Evolutionary conservation across 2,113 vertebrate species (phyloP).

Genomic region (Pao palembangensis): DNA sequence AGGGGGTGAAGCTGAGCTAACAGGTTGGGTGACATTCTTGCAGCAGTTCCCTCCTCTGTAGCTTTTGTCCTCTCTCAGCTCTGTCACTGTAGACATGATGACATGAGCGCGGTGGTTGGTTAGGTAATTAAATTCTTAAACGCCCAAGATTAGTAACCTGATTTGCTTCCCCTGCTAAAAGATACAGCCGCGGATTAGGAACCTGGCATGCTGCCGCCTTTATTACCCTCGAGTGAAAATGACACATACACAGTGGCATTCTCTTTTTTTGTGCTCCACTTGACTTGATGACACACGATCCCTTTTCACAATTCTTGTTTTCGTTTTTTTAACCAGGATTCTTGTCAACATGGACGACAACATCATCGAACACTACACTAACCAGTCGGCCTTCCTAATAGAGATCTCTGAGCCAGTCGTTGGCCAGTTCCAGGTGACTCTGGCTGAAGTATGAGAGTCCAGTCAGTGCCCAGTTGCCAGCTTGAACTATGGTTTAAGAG

Average conservation of each 20-base stretch:
- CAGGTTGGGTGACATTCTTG: constrained; percentile 74
- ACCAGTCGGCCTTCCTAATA: constrained; percentile 92
- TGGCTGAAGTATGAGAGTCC: constrained; percentile 84
- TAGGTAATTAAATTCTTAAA: constrained; percentile 52
- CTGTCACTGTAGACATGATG: constrained; percentile 54
- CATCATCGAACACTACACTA: constrained; percentile 97
- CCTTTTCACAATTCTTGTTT: not conserved
- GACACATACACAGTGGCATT: not conserved
- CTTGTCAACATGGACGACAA: constrained; percentile 98
- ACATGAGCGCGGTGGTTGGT: constrained; percentile 34
- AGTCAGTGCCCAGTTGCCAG: constrained; percentile 40
- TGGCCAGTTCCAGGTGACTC: constrained; percentile 87
- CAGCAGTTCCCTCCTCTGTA: constrained; percentile 33
- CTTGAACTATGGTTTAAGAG: constrained; percentile 39
- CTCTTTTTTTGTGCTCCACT: no score
- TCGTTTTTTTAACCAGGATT: constrained; percentile 74
- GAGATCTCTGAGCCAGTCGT: constrained; percentile 80
- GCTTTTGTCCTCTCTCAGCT: constrained; percentile 61
- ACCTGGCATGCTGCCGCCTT: constrained; percentile 3
- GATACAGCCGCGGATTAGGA: constrained; percentile 7
- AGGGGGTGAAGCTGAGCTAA: constrained; percentile 56
- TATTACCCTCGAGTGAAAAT: not conserved
- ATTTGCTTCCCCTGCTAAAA: constrained; percentile 36
- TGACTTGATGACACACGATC: not conserved
- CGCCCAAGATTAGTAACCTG: constrained; percentile 28